These are phyloP conservation scores for Oplegnathus fasciatus DNA, from an alignment of 2,113 vertebrate genomes.

Conservation along the genomic window DNA sequence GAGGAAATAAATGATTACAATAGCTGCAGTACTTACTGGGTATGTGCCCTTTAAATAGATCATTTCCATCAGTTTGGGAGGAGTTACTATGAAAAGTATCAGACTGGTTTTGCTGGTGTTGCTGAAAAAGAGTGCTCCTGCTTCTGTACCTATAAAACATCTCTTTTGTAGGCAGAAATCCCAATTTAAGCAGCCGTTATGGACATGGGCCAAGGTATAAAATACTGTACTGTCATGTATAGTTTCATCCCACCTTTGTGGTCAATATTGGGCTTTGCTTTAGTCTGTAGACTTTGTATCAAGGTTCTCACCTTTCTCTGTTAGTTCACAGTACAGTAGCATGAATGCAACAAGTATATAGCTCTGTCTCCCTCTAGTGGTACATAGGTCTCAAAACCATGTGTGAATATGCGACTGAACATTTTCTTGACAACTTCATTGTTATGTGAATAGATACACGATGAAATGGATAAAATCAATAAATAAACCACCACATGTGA, in stretches of 20 bases:
- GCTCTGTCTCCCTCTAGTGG: constrained; percentile 56
- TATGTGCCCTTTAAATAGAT: background rate
- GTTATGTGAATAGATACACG: background rate
- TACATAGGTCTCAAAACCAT: background rate
- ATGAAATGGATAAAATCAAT: background rate
- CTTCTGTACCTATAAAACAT: background rate
- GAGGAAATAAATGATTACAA: background rate
- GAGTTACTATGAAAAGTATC: background rate
- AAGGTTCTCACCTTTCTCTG: background rate
- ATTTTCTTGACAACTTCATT: background rate
- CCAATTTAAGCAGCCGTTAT: background rate
- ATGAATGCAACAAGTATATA: background rate
- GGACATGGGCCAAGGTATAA: background rate
- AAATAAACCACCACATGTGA: background rate
- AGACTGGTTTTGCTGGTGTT: background rate
- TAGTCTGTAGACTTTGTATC: background rate
- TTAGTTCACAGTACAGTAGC: background rate
- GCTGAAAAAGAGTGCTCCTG: background rate
- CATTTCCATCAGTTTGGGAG: background rate
- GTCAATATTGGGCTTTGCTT: background rate
- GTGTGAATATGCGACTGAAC: background rate
- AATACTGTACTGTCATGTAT: background rate
- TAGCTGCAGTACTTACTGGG: background rate
- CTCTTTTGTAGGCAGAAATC: background rate
- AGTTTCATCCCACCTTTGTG: no score